phyloP scores from a whole-genome alignment of 1,140 invertebrate species.

The Fopius arisanus region DNA sequence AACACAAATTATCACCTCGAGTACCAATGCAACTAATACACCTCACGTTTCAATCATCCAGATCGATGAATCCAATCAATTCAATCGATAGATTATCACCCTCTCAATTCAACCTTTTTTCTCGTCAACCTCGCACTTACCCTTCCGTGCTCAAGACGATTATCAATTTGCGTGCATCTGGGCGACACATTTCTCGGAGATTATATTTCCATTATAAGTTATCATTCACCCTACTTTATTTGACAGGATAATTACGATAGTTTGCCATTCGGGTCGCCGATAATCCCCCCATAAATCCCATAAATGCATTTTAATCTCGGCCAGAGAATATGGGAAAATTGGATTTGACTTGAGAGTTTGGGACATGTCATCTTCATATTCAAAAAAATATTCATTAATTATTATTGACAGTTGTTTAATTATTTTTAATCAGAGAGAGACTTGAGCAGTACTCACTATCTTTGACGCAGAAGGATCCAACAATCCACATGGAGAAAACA shows the following conservation, averaged over 20 bases:
- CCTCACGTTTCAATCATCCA: background rate
- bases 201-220: background rate
- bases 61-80: background rate
- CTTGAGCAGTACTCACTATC: constrained; percentile 62
- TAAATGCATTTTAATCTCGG: too few species aligned
- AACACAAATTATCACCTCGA: background rate
- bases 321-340: too few species aligned
- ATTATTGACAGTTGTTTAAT: too few species aligned
- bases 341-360: too few species aligned
- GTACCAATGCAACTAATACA: background rate
- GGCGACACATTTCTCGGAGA: background rate
- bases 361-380: too few species aligned
- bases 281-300: background rate
- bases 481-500: constrained; percentile 58
- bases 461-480: constrained; percentile 58
- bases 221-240: background rate
- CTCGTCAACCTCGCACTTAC: background rate
- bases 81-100: background rate
- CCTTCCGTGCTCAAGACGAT: background rate
- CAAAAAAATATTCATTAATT: too few species aligned
- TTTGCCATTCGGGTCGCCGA: background rate
- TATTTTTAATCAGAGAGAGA: too few species aligned
- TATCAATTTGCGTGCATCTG: constrained; percentile 27
- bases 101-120: background rate
- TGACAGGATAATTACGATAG: background rate